Base-by-base conservation (phyloP, 2,797 vertebrate species). In the Bovichtus diacanthus region DNA sequence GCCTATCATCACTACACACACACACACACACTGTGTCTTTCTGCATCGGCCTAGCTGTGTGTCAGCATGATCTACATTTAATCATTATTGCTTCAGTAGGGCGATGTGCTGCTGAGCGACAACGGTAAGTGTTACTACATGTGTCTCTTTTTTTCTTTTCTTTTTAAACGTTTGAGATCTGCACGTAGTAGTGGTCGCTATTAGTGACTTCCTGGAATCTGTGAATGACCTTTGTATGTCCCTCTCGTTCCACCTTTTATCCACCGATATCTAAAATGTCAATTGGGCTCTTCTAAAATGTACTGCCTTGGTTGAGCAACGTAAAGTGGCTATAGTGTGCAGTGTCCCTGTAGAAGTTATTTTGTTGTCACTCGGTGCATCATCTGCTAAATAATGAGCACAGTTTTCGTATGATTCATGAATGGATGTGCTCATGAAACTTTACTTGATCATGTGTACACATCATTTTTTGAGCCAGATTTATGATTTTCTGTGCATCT, bases 371-470 rank as follows among this genome's bases (percentile, higher is more conserved):
- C 4, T 34, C 31, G n/a, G 2, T 38, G 2, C 21, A 41, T 49
- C 18, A 36, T 51, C 51, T 44, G 50, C 29, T 29, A 9, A 18
- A 38, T 43, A 56, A 60, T 25, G 2, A 61, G 9, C 60, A 70
- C n/a, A 19, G n/a, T 77, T 72, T 72, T 72, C 19, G 54, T 27
- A 47, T 47, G 43, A 76, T 64, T 55, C 36, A 66, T 47, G 13
- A 56, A n/a, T 43, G 15, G 5, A 47, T 68, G 55, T 51, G n/a
- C 25, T 76, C 31, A 46, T 84, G 49, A 78, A 75, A 62, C 2
- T 11, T 15, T 3, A 5, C 23, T 6, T 34, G n/a, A 51, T 71
- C 27, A 66, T 31, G 12, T 43, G 2, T 18, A 29, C 44, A 21
- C 5, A 19, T 25, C 18, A 61, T 44, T 34, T n/a, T n/a, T n/a